Evolutionary conservation across 2,797 vertebrate species (phyloP).

Genomic region (Trematomus bernacchii): DNA sequence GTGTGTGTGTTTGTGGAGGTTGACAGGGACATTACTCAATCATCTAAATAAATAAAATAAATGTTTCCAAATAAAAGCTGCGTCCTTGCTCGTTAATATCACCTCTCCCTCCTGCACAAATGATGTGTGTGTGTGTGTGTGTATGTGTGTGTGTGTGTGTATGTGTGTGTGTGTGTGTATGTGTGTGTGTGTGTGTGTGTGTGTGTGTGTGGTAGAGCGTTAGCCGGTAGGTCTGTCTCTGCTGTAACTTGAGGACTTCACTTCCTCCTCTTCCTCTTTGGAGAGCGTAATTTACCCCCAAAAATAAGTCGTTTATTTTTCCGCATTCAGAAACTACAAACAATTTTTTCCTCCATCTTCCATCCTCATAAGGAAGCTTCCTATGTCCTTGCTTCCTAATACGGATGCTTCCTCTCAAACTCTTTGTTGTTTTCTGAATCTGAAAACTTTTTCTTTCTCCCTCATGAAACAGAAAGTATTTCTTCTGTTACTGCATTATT

Average conservation of each 20-base stretch:
- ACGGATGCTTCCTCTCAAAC: no score
- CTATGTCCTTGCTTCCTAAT: no score
- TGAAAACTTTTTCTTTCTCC: background rate
- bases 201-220: no score
- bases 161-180: background rate
- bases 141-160: background rate
- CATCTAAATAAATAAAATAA: no score
- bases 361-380: no score
- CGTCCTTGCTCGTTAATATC: constrained; percentile 37
- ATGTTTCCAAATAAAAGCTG: background rate
- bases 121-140: constrained; percentile 24
- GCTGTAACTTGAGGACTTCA: background rate
- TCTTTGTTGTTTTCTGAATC: background rate
- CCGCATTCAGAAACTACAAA: background rate
- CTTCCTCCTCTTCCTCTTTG: background rate
- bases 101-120: constrained; percentile 43
- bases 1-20: no score
- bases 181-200: no score
- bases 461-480: background rate
- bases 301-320: background rate
- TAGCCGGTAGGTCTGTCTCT: no score
- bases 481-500: background rate
- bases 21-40: no score
- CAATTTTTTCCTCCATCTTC: background rate
- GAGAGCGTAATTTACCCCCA: background rate